phyloP scores from a whole-genome alignment of 2,113 vertebrate species.

The Hiodon tergisus region DNA sequence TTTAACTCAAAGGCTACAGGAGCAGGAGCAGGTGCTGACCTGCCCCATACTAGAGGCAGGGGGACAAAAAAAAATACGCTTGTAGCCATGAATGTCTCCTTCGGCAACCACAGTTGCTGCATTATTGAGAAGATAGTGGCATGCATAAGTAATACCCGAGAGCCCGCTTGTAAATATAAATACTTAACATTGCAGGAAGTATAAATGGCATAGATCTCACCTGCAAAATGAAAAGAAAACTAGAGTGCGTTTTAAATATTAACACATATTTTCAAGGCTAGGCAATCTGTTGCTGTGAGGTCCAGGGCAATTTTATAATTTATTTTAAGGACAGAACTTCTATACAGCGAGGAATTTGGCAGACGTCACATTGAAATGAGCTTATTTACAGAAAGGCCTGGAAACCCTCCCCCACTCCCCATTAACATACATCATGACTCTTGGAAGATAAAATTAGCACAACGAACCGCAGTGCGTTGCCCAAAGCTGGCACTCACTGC shows the following conservation, averaged over 20 bases:
- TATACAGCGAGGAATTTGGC: neutral
- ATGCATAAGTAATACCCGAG: constrained; percentile 57
- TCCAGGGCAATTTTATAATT: neutral
- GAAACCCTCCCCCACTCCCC: neutral
- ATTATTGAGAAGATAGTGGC: constrained; percentile 60
- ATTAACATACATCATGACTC: neutral
- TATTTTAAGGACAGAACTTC: neutral
- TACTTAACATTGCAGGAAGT: constrained; percentile 48
- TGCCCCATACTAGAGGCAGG: too few relatives aligned
- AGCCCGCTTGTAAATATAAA: constrained; percentile 66
- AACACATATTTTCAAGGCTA: constrained; percentile 22
- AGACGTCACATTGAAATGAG: constrained; percentile 14
- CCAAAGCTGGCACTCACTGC: neutral
- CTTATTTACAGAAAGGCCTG: constrained; percentile 13
- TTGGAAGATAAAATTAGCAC: neutral
- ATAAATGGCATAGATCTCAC: constrained; percentile 3
- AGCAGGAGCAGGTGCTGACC: too few relatives aligned
- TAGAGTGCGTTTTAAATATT: constrained; percentile 54
- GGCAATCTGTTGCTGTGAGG: neutral
- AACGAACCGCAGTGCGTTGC: too few relatives aligned
- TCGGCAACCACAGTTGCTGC: constrained; percentile 43
- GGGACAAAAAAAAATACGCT: neutral
- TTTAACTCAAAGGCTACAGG: too few relatives aligned
- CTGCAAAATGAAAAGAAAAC: constrained; percentile 37
- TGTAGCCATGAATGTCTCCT: constrained; percentile 33